phyloP scores from a whole-genome alignment of 2,797 vertebrate species.

The Scolopax bukidnonensis region DNA sequence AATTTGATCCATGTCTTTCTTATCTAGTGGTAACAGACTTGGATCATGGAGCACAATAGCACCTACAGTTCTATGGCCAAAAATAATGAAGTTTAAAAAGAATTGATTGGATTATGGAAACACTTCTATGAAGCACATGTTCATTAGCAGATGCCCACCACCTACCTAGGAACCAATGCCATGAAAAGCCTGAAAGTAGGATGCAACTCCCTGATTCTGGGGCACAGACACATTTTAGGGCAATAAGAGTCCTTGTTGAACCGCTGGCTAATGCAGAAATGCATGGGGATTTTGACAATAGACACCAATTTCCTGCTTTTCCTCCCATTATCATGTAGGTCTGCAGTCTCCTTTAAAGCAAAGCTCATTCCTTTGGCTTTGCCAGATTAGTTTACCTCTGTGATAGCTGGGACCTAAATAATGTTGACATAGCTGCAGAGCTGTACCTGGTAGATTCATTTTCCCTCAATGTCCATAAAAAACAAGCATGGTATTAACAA shows the following conservation, averaged over 20 bases:
- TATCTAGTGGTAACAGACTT: conserved; percentile 55
- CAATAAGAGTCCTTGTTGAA: not conserved
- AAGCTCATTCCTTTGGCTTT: not conserved
- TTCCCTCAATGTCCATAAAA: not conserved
- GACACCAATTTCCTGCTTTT: not conserved
- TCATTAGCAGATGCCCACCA: not conserved
- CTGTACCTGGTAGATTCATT: not conserved
- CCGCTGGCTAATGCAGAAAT: not conserved
- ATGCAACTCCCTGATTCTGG: not conserved
- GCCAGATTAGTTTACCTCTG: not conserved
- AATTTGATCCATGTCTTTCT: conserved; percentile 38
- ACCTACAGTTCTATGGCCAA: conserved; percentile 36
- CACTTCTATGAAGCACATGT: not conserved
- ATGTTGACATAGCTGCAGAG: not conserved
- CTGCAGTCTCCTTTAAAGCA: not conserved
- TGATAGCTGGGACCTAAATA: not conserved
- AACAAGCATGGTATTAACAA: not conserved
- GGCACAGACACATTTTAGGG: not conserved
- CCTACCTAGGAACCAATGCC: not conserved
- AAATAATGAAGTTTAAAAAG: conserved; percentile 56
- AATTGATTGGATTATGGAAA: conserved; percentile 30
- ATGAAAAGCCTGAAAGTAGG: not conserved
- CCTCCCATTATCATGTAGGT: not conserved
- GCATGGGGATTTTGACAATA: not conserved
- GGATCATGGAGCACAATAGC: not conserved